phyloP scores from a whole-genome alignment of 2,888 invertebrate genomes.

The Ichneumoninae sp. region DNA sequence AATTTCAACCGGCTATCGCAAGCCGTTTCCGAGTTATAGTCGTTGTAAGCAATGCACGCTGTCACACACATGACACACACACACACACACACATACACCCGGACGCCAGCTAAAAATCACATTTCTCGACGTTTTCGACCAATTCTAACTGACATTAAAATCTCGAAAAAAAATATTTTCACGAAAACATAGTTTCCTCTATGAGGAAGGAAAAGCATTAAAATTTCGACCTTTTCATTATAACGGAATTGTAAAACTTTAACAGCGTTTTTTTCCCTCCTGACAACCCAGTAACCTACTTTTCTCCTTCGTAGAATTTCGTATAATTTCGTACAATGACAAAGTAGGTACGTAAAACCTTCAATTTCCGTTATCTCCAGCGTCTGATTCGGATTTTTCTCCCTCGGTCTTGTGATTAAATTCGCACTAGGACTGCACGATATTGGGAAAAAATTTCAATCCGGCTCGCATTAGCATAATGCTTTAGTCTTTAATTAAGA shows the following conservation, averaged over 20 bases:
- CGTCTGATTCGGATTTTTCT: not conserved
- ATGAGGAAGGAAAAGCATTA: not conserved
- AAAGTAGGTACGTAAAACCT: not conserved
- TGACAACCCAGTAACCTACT: not conserved
- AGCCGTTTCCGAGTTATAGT: no score
- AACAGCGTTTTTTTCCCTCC: not conserved
- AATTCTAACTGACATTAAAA: no score
- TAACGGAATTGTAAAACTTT: not conserved
- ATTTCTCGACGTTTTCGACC: no score
- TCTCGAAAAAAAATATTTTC: no score
- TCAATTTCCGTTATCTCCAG: not conserved
- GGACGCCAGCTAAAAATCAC: no score
- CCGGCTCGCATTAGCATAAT: not conserved
- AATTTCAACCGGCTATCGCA: no score
- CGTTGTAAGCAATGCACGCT: no score
- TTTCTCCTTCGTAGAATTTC: not conserved
- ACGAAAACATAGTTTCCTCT: no score
- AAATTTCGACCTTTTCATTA: not conserved
- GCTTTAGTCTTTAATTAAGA: not conserved
- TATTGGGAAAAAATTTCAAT: not conserved
- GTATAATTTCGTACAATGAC: not conserved
- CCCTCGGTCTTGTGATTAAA: not conserved
- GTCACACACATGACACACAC: no score
- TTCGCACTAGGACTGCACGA: not conserved
- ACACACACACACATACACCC: no score